These are phyloP conservation scores for Teleogryllus oceanicus DNA, from an alignment of 2,888 invertebrate genomes.

Conservation along the genomic window DNA sequence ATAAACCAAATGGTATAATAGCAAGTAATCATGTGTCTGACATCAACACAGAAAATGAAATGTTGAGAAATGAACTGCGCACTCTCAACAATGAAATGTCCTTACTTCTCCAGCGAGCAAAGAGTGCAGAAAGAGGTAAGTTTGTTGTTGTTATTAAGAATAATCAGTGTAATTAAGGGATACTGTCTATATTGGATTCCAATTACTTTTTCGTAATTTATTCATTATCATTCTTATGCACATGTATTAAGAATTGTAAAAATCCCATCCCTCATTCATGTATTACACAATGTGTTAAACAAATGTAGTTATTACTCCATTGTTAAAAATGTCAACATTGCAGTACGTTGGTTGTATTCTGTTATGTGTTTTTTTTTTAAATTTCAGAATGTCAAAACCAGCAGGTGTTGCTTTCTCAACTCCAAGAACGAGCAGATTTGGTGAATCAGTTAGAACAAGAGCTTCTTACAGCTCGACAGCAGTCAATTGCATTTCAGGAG, in stretches of 20 bases:
- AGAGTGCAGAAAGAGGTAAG: slow-evolving; percentile 50
- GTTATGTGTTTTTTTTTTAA: too few species aligned
- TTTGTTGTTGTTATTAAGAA: slow-evolving; percentile 20
- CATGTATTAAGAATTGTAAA: too few species aligned
- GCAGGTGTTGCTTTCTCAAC: slow-evolving; percentile 27
- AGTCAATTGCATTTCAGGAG: not conserved
- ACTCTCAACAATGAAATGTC: slow-evolving; percentile 54
- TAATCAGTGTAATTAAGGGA: not conserved
- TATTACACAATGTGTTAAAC: too few species aligned
- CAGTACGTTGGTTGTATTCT: too few species aligned
- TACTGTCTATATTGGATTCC: too few species aligned
- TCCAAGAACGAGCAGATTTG: slow-evolving; percentile 27
- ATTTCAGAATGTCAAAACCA: slow-evolving; percentile 21
- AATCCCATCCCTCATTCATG: too few species aligned
- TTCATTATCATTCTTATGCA: too few species aligned
- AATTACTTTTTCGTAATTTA: too few species aligned
- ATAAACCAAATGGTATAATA: not conserved
- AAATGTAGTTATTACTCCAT: too few species aligned
- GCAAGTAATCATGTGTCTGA: slow-evolving; percentile 20
- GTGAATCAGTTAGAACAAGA: slow-evolving; percentile 19
- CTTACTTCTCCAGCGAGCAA: slow-evolving; percentile 49
- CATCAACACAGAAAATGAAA: slow-evolving; percentile 40
- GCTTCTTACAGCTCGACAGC: slow-evolving; percentile 21
- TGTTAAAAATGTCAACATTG: not conserved
- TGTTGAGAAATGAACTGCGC: slow-evolving; percentile 52